Conservation (phyloP, 2,888 invertebrate genomes). For the Lottia gigantea region DNA sequence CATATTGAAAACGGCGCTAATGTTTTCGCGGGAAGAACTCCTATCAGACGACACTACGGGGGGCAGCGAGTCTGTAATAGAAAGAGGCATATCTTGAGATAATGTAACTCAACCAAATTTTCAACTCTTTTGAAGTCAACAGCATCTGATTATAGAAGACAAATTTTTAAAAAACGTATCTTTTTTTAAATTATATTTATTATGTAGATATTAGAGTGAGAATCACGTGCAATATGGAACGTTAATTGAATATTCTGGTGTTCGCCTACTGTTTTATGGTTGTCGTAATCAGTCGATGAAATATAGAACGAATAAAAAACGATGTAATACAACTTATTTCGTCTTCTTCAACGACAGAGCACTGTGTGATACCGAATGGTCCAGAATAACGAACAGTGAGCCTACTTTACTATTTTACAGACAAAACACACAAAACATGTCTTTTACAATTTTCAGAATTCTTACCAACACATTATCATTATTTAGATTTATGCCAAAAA, state of each 20-base stretch:
- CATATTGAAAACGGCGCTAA: background rate
- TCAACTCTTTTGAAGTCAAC: background rate
- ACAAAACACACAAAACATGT: too few species aligned
- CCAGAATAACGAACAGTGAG: too few species aligned
- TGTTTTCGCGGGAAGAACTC: background rate
- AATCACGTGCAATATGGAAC: background rate
- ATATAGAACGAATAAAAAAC: background rate
- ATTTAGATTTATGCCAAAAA: too few species aligned
- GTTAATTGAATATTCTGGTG: background rate
- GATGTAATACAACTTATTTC: too few species aligned
- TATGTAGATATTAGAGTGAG: background rate
- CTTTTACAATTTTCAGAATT: too few species aligned
- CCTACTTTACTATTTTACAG: too few species aligned
- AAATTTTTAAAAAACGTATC: constrained; percentile 5
- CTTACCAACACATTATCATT: too few species aligned
- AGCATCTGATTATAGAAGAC: background rate
- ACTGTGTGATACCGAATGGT: too few species aligned
- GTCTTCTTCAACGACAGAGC: too few species aligned
- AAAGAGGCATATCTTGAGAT: background rate
- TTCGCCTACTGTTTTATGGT: background rate
- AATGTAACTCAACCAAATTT: constrained; percentile 2
- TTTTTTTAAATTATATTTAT: background rate
- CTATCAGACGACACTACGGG: background rate
- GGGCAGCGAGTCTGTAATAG: background rate
- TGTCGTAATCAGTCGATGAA: background rate